Evolutionary conservation across 2,888 invertebrate genomes (phyloP).

Genomic region (Ophion slaviceki): DNA sequence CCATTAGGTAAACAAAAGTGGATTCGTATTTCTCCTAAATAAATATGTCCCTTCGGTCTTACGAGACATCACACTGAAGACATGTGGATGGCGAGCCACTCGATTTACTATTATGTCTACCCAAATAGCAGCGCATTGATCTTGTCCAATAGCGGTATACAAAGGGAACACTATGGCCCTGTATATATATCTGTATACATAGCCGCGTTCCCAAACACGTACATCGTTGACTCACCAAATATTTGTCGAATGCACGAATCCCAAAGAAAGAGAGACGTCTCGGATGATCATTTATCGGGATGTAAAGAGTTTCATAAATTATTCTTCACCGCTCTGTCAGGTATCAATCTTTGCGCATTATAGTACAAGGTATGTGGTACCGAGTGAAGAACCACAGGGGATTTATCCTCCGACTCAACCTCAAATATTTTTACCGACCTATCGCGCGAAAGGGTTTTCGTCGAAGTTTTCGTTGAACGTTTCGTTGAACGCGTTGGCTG

Average conservation of each 20-base stretch:
- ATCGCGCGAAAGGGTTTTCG: constrained; percentile 38
- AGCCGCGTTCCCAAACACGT: constrained; percentile 34
- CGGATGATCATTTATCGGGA: constrained; percentile 57
- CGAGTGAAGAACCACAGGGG: constrained; percentile 10
- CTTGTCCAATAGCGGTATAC: constrained; percentile 29
- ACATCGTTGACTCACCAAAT: constrained; percentile 62
- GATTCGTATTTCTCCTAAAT: constrained; percentile 22
- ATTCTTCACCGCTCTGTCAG: constrained; percentile 58
- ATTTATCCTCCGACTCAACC: constrained; percentile 14
- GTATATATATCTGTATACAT: background rate
- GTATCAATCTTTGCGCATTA: constrained; percentile 63
- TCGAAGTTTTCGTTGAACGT: constrained; percentile 45
- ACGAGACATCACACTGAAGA: constrained; percentile 5
- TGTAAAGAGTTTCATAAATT: constrained; percentile 57
- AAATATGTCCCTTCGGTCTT: constrained; percentile 30
- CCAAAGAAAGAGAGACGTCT: constrained; percentile 45
- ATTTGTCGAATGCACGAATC: constrained; percentile 55
- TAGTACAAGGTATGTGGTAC: constrained; percentile 20
- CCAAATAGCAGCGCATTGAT: constrained; percentile 54
- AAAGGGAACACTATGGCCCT: constrained; percentile 29
- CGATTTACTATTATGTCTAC: constrained; percentile 40
- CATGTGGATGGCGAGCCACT: constrained; percentile 27
- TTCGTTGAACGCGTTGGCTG: constrained; percentile 44
- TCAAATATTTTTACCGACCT: constrained; percentile 22
- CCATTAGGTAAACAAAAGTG: constrained; percentile 6